A percentile compares a stretch with the other conserved stretches of the same genome.
Conservation (phyloP, 2,797 vertebrate genomes). For the Brotula barbata region DNA sequence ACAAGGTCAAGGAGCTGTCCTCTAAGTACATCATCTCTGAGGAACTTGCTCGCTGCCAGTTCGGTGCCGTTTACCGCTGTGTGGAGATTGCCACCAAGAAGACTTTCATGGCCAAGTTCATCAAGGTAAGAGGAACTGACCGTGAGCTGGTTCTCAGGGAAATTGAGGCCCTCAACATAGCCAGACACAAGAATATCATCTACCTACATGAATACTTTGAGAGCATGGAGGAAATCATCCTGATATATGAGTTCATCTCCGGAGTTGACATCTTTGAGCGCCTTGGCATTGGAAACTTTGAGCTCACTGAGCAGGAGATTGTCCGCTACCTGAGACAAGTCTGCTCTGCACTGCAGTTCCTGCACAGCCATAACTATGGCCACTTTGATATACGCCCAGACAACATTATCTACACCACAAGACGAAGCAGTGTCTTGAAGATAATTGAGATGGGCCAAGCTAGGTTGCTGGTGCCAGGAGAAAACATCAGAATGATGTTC, state of each 20-base stretch:
- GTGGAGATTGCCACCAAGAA: slow-evolving; percentile 93
- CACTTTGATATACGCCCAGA: slow-evolving; percentile 97
- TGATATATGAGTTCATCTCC: slow-evolving; percentile 98
- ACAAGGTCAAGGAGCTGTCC: slow-evolving; percentile 91
- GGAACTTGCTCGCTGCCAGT: slow-evolving; percentile 94
- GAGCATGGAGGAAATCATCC: slow-evolving; percentile 95
- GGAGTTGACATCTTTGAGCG: slow-evolving; percentile 98
- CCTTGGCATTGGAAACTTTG: slow-evolving; percentile 90
- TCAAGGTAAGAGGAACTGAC: slow-evolving; percentile 96
- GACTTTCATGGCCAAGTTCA: slow-evolving; percentile 96
- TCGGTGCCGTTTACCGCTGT: slow-evolving; percentile 93
- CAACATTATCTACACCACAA: slow-evolving; percentile 94
- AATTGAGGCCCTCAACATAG: slow-evolving; percentile 93
- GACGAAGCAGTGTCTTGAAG: slow-evolving; percentile 88
- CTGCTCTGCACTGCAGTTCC: slow-evolving; percentile 88
- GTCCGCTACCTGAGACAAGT: slow-evolving; percentile 91
- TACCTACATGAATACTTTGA: slow-evolving; percentile 97
- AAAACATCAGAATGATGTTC: slow-evolving; percentile 93
- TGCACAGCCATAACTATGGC: slow-evolving; percentile 89
- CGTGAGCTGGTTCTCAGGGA: slow-evolving; percentile 96
- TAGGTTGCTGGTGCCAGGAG: slow-evolving; percentile 92
- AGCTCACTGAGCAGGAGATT: slow-evolving; percentile 95
- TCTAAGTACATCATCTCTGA: slow-evolving; percentile 94
- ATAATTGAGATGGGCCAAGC: slow-evolving; percentile 98
- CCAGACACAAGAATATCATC: slow-evolving; percentile 90